Evolutionary conservation across 1,140 invertebrate species (phyloP).

Genomic region (Aradophagus sp.): DNA sequence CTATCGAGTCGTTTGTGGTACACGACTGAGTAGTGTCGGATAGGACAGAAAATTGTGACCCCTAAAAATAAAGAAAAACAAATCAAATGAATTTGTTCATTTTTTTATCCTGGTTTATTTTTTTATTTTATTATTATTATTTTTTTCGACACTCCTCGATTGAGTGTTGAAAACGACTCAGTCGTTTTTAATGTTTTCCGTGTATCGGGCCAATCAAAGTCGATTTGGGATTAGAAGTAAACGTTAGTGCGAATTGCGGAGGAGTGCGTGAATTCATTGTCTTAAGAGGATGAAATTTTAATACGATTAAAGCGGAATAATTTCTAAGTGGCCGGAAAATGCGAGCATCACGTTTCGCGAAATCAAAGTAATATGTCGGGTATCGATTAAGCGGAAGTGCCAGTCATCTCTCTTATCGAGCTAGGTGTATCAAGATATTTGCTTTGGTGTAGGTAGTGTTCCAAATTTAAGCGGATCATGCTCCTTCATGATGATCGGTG

Average conservation of each 20-base stretch:
- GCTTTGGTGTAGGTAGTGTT: constrained; percentile 52
- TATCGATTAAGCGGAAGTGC: constrained; percentile 58
- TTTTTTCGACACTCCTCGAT: too few species aligned
- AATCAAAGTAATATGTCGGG: constrained; percentile 57
- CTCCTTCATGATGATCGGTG: constrained; percentile 58
- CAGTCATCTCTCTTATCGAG: constrained; percentile 59
- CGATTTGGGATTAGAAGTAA: constrained; percentile 19
- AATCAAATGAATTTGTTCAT: too few species aligned
- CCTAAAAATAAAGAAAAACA: too few species aligned
- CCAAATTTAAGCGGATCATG: constrained; percentile 58
- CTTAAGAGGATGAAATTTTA: constrained; percentile 41
- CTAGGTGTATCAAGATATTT: constrained; percentile 63
- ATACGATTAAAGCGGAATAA: constrained; percentile 29
- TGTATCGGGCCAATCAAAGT: constrained; percentile 39
- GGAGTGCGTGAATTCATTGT: neutral
- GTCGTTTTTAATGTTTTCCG: constrained; percentile 33
- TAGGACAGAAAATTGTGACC: too few species aligned
- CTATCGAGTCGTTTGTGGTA: too few species aligned
- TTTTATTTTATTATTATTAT: too few species aligned
- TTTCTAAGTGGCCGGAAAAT: constrained; percentile 15
- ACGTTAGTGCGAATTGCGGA: neutral
- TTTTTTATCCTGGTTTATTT: too few species aligned
- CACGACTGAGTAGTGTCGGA: too few species aligned
- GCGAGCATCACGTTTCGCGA: constrained; percentile 35
- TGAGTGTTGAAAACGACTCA: too few species aligned